Evolutionary conservation across 92 coral and sea anemone genomes (phyloP).

Genomic region (Zoanthus sociatus): DNA sequence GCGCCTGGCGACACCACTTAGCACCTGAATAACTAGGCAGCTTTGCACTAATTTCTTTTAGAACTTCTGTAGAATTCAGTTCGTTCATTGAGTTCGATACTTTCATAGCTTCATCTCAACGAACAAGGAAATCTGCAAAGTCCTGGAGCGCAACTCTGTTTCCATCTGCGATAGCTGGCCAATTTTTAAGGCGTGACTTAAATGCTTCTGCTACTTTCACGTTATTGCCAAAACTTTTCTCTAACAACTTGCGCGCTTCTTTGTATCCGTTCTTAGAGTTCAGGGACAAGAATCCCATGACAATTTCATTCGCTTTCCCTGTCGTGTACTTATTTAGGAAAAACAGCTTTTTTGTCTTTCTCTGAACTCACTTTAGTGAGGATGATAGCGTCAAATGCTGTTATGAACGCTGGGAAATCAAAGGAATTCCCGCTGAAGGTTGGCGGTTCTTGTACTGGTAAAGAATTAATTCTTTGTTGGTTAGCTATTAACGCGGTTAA

Average conservation of each 20-base stretch:
- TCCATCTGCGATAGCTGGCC: constrained; percentile 53
- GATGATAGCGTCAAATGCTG: constrained; percentile 54
- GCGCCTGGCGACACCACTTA: constrained; percentile 57
- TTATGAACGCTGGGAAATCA: constrained; percentile 58
- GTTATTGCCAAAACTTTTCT: constrained; percentile 45
- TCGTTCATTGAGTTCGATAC: constrained; percentile 34
- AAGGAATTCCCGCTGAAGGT: constrained; percentile 34
- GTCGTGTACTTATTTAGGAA: constrained; percentile 53
- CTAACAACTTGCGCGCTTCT: constrained; percentile 14
- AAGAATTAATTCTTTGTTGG: constrained; percentile 41
- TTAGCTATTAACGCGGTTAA: constrained; percentile 47
- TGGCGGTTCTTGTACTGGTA: constrained; percentile 68
- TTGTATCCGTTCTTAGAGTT: constrained; percentile 26
- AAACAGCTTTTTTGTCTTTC: constrained; percentile 47
- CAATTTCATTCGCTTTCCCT: constrained; percentile 55
- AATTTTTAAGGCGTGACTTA: constrained; percentile 29
- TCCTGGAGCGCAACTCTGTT: constrained; percentile 43
- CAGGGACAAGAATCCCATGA: constrained; percentile 49
- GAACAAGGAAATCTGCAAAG: constrained; percentile 49
- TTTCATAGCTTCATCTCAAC: constrained; percentile 51
- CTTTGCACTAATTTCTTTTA: constrained; percentile 41
- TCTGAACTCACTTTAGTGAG: constrained; percentile 29
- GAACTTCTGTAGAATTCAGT: constrained; percentile 39
- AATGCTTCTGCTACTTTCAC: constrained; percentile 39
- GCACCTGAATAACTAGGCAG: constrained; percentile 52